Evolutionary conservation across 2,888 invertebrate species (phyloP).

Genomic region (Argyresthia goedartella): DNA sequence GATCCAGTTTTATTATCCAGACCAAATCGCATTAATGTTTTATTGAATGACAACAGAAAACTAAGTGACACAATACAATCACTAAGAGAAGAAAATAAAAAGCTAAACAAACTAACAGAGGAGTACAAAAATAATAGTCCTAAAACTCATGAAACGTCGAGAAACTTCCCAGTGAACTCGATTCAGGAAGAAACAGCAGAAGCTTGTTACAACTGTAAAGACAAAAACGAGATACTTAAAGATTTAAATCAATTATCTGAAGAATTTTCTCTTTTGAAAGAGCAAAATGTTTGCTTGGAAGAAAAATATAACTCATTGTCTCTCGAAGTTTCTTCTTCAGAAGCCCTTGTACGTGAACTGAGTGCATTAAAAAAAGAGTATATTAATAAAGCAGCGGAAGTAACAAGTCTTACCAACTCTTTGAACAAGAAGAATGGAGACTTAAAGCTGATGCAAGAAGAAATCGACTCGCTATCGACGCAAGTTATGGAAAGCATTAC

Average conservation of each 20-base stretch:
- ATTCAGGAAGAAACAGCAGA: not conserved
- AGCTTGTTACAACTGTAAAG: conserved; percentile 3
- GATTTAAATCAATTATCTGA: conserved; percentile 26
- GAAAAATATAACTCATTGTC: conserved; percentile 33
- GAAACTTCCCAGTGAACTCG: not conserved
- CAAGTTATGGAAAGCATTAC: conserved; percentile 70
- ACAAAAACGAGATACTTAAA: conserved; percentile 8
- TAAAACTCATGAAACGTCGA: not conserved
- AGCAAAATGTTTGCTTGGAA: conserved; percentile 30
- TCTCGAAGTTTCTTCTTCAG: conserved; percentile 34
- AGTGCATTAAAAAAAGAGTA: conserved; percentile 33
- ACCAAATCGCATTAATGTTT: conserved; percentile 21
- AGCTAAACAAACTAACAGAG: conserved; percentile 3
- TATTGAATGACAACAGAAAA: conserved; percentile 16
- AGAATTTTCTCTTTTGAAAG: conserved; percentile 23
- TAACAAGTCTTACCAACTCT: conserved; percentile 23
- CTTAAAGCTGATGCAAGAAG: conserved; percentile 49
- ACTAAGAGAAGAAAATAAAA: conserved; percentile 14
- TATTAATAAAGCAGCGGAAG: conserved; percentile 26
- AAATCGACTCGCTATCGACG: conserved; percentile 67
- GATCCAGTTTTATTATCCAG: conserved; percentile 20
- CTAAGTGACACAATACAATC: not conserved
- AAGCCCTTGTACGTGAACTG: conserved; percentile 33
- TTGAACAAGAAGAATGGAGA: conserved; percentile 25
- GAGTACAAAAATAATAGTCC: not conserved